Evolutionary conservation across 37 sponge, comb jelly and placozoan species (phyloP).

Genomic region (Spongilla lacustris): DNA sequence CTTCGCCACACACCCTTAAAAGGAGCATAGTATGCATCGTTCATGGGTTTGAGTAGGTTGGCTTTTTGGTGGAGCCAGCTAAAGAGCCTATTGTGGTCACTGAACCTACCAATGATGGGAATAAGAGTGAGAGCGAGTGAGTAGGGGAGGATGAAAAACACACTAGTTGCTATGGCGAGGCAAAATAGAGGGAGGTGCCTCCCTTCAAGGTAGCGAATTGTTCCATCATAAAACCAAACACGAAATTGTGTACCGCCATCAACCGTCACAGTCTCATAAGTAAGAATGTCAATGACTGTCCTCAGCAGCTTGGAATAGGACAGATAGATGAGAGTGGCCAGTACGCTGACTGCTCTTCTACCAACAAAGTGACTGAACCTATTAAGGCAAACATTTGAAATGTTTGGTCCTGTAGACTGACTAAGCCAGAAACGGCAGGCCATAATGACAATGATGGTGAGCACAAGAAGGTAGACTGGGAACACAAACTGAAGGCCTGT

Average conservation of each 20-base stretch:
- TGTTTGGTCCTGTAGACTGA: background rate
- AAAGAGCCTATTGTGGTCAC: no score
- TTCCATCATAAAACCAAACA: constrained; percentile 19
- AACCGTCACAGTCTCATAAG: background rate
- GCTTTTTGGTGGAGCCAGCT: no score
- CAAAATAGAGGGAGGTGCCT: background rate
- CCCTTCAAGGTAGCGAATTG: background rate
- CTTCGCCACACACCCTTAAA: constrained; percentile 36
- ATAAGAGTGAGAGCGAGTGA: background rate
- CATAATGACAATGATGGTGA: background rate
- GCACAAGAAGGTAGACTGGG: background rate
- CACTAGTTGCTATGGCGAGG: background rate
- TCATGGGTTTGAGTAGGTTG: constrained; percentile 17
- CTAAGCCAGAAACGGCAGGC: background rate
- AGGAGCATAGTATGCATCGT: constrained; percentile 47
- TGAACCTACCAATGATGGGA: no score
- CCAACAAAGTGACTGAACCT: background rate
- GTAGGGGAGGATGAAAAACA: constrained; percentile 9
- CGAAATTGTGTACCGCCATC: background rate
- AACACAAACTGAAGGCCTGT: constrained; percentile 33
- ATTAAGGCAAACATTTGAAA: no score
- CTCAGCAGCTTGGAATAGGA: constrained; percentile 7
- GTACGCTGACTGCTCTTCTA: constrained; percentile 6
- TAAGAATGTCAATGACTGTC: background rate
- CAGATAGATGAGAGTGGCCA: constrained; percentile 16